Base-by-base conservation (phyloP, 1,140 invertebrate species). In the Danaus melanippus region DNA sequence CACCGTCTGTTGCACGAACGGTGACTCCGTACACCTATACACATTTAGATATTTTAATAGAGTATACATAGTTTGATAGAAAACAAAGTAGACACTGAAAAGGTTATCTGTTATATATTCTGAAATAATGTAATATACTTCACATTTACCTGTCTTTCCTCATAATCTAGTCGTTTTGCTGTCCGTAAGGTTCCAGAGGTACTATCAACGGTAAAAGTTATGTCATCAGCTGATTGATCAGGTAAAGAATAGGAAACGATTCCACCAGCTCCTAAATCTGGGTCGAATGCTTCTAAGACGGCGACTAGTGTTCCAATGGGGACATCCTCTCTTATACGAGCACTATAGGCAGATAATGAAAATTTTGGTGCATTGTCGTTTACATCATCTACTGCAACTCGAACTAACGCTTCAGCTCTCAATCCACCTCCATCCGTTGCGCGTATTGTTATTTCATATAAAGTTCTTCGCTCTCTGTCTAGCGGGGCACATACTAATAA, bases 311-410 rank as follows among this genome's bases (percentile, higher is more conserved):
- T 93, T 53, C 96, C 96, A 1, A 92, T 84, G 0, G 97, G 97
- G 40, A 98, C 90, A 80, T 98, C 97, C 85, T 98, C 97, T 0
- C 95, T 90, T 0, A 97, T 91, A 74, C 96, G 95, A 4, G 96
- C 94, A 2, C 89, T 90, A 74, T 96, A 96, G 42, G 89, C 91
- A 10, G 89, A 67, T 4, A 94, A 80, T 12, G 91, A 90, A 66
- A 98, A 98, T 41, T 86, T 89, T 0, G 97, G 97, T 0, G 93
- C 89, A 71, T 97, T 96, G 81, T 98, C 97, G 75, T 98, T 98
- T 15, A 97, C 92, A 75, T 98, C 97, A 64, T 95, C 92, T 0
- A 98, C 92, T 1, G 90, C 89, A 11, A 98, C 90, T 12, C 94
- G 87, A 39, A 97, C 91, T 1, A 93, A 61, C 1, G 95, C 94